Evolutionary conservation across 2,888 invertebrate species (phyloP).

Genomic region (Magallana nippona): DNA sequence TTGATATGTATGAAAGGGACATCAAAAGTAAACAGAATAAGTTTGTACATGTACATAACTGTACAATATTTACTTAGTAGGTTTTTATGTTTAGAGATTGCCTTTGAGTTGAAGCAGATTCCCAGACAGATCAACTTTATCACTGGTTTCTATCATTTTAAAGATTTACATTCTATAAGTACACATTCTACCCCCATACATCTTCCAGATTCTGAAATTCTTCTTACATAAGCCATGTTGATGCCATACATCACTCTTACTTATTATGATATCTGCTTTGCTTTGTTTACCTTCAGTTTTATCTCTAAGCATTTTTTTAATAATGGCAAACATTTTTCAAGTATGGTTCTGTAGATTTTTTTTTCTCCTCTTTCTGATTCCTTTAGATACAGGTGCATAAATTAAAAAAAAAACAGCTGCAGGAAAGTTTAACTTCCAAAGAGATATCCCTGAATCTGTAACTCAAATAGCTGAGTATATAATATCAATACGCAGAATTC

Average conservation of each 20-base stretch:
- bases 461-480: neutral
- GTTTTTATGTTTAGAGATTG: too few relatives aligned
- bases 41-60: too few relatives aligned
- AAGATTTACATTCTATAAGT: neutral
- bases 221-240: neutral
- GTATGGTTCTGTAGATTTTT: neutral
- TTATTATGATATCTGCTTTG: neutral
- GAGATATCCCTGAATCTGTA: neutral
- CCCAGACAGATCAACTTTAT: neutral
- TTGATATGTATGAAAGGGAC: too few relatives aligned
- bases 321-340: neutral
- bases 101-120: too few relatives aligned
- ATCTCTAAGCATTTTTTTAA: neutral
- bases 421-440: neutral
- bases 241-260: too few relatives aligned
- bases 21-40: too few relatives aligned
- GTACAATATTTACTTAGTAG: too few relatives aligned
- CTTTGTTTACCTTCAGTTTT: neutral
- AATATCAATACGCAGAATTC: neutral
- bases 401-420: neutral
- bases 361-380: neutral
- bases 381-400: constrained; percentile 2
- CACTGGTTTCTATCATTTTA: neutral
- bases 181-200: neutral
- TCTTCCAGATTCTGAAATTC: neutral